Conservation (phyloP, 2,888 invertebrate genomes). For the Lamproptera curius region DNA sequence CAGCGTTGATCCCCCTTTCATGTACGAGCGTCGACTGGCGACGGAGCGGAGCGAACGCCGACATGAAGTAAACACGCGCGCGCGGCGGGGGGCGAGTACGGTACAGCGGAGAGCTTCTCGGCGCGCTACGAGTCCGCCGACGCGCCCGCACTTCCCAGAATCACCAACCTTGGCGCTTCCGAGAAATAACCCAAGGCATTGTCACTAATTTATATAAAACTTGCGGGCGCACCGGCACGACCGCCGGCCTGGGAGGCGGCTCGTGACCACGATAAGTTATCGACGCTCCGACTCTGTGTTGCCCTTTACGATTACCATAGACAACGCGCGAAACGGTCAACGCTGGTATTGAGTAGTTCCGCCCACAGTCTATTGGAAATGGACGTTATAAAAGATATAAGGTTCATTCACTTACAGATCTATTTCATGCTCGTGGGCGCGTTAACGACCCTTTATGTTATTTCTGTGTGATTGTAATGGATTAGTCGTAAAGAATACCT, state of each 20-base stretch:
- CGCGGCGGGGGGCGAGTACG: conserved; percentile 25
- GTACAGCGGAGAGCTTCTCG: conserved; percentile 23
- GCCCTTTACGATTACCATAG: conserved; percentile 37
- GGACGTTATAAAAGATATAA: conserved; percentile 44
- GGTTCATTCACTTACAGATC: conserved; percentile 62
- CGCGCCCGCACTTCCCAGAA: conserved; percentile 64
- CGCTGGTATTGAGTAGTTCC: conserved; percentile 44
- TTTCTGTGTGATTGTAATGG: no score
- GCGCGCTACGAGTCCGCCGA: conserved; percentile 33
- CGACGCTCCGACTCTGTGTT: conserved; percentile 37
- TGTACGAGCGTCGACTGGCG: conserved; percentile 56
- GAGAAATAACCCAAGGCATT: conserved; percentile 71
- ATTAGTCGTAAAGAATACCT: no score
- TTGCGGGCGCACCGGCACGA: conserved; percentile 58
- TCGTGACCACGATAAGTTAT: conserved; percentile 24
- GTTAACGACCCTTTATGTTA: conserved; percentile 22
- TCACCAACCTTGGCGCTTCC: conserved; percentile 69
- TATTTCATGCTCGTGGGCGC: conserved; percentile 45
- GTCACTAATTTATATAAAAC: conserved; percentile 73
- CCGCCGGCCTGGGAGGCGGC: conserved; percentile 39
- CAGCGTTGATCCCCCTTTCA: conserved; percentile 46
- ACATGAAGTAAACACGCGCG: conserved; percentile 29
- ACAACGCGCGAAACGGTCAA: conserved; percentile 18
- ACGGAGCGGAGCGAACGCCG: conserved; percentile 26
- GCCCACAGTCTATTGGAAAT: conserved; percentile 38